Conservation (phyloP, 2,113 vertebrate species). For the Campylomormyrus numenius region DNA sequence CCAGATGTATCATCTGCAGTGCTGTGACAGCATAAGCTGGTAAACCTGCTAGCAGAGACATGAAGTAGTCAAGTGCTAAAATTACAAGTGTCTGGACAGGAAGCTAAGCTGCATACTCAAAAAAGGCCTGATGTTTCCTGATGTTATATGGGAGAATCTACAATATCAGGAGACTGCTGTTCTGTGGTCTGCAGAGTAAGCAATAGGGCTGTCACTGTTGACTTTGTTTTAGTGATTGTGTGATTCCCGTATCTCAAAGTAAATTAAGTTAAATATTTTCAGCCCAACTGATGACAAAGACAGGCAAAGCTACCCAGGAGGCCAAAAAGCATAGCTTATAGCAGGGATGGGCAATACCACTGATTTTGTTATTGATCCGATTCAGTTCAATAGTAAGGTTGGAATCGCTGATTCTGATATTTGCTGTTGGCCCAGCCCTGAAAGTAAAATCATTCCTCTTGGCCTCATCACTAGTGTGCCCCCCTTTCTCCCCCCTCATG, state of each 20-base stretch:
- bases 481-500: not conserved
- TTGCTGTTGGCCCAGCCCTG: not conserved
- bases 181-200: not conserved
- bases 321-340: not conserved
- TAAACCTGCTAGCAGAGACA: not conserved
- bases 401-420: not conserved
- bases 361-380: not conserved
- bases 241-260: not conserved
- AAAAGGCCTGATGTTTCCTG: not conserved
- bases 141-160: not conserved
- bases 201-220: not conserved
- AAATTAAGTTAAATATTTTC: not conserved
- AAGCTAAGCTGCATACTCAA: not conserved
- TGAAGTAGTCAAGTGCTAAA: not conserved
- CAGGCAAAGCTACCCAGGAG: not conserved
- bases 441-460: not conserved
- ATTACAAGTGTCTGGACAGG: not conserved
- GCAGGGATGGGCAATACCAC: not conserved
- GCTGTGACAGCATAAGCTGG: not conserved
- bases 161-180: not conserved
- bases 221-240: not conserved
- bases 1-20: not conserved
- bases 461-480: not conserved
- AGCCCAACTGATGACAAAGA: not conserved
- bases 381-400: not conserved